Percentiles rank a stretch among this genome's conserved stretches.
phyloP scores from a whole-genome alignment of 2,888 invertebrate genomes.

The Cephus runcator region DNA sequence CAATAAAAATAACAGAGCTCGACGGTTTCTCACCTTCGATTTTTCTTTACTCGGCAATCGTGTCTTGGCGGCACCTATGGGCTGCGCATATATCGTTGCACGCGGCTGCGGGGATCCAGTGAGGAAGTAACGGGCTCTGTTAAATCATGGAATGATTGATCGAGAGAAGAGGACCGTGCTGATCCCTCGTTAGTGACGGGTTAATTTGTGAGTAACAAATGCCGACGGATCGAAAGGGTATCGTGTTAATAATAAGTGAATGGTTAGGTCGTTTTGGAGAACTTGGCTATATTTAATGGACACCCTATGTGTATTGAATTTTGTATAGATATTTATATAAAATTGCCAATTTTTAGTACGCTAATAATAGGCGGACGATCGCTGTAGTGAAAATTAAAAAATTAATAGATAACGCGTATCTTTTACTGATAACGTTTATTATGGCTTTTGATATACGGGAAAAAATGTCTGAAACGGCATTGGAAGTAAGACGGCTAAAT shows the following conservation, averaged over 20 bases:
- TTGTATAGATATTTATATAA: neutral
- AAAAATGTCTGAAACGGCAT: too few relatives aligned
- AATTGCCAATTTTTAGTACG: too few relatives aligned
- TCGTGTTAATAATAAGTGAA: constrained; percentile 6
- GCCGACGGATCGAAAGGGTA: constrained; percentile 5
- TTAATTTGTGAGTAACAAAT: constrained; percentile 9
- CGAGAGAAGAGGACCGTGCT: neutral
- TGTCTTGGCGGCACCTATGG: neutral
- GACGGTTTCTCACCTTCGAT: neutral
- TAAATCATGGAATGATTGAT: neutral
- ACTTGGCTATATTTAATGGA: neutral
- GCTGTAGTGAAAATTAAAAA: too few relatives aligned
- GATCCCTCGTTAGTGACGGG: neutral
- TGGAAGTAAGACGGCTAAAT: too few relatives aligned
- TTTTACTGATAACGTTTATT: too few relatives aligned
- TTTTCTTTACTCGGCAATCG: neutral
- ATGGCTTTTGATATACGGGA: too few relatives aligned
- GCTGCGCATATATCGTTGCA: neutral
- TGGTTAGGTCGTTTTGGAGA: neutral
- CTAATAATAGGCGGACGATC: too few relatives aligned
- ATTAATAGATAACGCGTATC: too few relatives aligned
- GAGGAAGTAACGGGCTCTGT: neutral
- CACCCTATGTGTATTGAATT: neutral
- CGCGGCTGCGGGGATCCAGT: neutral
- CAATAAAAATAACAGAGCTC: neutral